Conservation (phyloP, 2,888 invertebrate species). For the Drosophila bunnanda region DNA sequence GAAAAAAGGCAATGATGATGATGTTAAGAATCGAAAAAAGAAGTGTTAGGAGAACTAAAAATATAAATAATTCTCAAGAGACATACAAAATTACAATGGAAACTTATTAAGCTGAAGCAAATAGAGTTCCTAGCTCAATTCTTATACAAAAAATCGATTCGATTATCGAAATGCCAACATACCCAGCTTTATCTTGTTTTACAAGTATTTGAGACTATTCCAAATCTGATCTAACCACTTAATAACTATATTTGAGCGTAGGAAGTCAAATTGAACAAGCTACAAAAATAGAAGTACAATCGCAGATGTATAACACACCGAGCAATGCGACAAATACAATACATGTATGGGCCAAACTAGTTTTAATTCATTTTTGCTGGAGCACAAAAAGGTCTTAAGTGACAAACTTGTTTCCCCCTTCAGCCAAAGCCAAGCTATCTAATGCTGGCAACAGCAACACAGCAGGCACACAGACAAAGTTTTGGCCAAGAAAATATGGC, state of each 20-base stretch:
- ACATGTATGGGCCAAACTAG: slow-evolving; percentile 59
- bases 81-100: no score
- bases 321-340: slow-evolving; percentile 38
- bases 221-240: slow-evolving; percentile 45
- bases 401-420: slow-evolving; percentile 68
- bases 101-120: no score
- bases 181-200: slow-evolving; percentile 12
- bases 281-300: slow-evolving; percentile 42
- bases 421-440: slow-evolving; percentile 48
- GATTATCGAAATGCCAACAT: slow-evolving; percentile 8
- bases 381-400: slow-evolving; percentile 74
- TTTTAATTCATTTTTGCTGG: slow-evolving; percentile 70
- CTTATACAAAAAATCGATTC: background rate
- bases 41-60: background rate
- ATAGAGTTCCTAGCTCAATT: background rate
- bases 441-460: slow-evolving; percentile 49
- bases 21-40: background rate
- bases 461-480: slow-evolving; percentile 24
- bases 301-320: slow-evolving; percentile 40
- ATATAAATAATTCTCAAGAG: background rate
- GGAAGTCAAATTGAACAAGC: slow-evolving; percentile 60
- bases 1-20: background rate
- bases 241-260: slow-evolving; percentile 59
- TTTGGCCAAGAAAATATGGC: slow-evolving; percentile 70
- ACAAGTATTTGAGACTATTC: slow-evolving; percentile 18